Evolutionary conservation across 2,797 vertebrate species (phyloP).

Genomic region (Emydoidea blandingii): DNA sequence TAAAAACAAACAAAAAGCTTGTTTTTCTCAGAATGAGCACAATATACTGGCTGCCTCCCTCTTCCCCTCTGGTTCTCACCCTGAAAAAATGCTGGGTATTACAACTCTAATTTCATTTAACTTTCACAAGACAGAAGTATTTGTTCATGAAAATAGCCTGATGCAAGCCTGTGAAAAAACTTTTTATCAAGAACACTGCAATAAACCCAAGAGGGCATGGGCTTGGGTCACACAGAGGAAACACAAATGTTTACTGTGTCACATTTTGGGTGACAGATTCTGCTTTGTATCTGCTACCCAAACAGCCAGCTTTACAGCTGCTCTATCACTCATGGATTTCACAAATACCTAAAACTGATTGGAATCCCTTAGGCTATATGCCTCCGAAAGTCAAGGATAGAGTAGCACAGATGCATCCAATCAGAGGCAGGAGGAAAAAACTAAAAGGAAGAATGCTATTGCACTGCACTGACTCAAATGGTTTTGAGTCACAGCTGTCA

Average conservation of each 20-base stretch:
- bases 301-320: neutral
- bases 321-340: neutral
- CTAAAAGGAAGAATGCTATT: neutral
- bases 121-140: neutral
- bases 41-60: neutral
- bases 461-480: neutral
- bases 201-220: neutral
- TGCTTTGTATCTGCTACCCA: neutral
- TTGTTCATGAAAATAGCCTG: neutral
- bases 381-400: neutral
- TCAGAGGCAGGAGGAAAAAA: neutral
- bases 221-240: neutral
- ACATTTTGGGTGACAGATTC: neutral
- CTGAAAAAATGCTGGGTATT: neutral
- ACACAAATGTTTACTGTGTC: neutral
- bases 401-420: neutral
- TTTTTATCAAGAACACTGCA: neutral
- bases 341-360: neutral
- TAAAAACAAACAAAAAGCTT: neutral
- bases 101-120: neutral
- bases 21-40: neutral
- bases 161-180: neutral
- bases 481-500: neutral
- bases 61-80: neutral
- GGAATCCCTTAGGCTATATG: neutral